Evolutionary conservation across 2,797 vertebrate species (phyloP).

Genomic region (Lepus oiostolus): DNA sequence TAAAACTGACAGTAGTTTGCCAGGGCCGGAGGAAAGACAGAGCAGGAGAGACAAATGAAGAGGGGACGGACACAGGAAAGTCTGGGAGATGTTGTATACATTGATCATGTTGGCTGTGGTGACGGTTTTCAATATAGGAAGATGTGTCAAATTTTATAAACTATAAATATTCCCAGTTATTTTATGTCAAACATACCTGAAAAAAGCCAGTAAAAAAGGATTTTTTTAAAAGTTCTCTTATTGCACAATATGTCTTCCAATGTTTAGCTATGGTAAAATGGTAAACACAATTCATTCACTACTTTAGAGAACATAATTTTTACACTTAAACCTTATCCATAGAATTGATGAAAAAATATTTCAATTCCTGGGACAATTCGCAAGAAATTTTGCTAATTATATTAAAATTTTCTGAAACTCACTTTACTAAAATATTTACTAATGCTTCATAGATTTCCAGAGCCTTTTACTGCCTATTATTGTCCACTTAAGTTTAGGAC

Average conservation of each 20-base stretch:
- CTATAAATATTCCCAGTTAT: not conserved
- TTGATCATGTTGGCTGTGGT: not conserved
- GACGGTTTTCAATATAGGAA: not conserved
- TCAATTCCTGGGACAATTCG: not conserved
- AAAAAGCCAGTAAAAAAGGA: constrained; percentile 1
- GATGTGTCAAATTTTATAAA: not conserved
- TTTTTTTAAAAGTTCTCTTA: not conserved
- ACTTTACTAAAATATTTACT: constrained; percentile 41
- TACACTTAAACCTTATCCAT: not conserved
- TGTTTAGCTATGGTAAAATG: not conserved
- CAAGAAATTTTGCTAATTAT: not conserved
- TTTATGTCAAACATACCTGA: not conserved
- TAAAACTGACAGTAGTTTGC: not conserved
- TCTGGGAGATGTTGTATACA: not conserved
- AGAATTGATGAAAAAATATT: constrained; percentile 1
- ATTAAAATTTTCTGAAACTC: constrained; percentile 28
- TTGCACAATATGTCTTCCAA: not conserved
- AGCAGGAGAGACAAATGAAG: not conserved
- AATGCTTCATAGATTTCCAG: not conserved
- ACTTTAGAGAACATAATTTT: constrained; percentile 28
- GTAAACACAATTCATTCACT: not conserved
- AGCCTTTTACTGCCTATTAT: not conserved
- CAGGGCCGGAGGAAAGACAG: not conserved
- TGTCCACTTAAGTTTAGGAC: constrained; percentile 2
- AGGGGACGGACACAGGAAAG: not conserved